phyloP scores from a whole-genome alignment of 2,888 invertebrate species.

The Agonopterix arenella region DNA sequence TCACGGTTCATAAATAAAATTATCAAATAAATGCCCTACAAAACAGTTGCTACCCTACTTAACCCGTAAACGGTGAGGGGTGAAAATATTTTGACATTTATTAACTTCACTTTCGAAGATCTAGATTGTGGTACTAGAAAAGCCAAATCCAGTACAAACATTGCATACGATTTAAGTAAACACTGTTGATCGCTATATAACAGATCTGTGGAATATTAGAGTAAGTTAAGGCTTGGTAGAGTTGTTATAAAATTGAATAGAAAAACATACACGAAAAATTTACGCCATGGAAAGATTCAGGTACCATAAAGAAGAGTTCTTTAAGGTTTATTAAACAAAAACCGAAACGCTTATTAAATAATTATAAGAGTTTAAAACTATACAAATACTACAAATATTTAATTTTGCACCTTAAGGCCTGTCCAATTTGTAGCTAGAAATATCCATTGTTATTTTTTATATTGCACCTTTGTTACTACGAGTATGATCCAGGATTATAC shows the following conservation, averaged over 20 bases:
- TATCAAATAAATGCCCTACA: conserved; percentile 49
- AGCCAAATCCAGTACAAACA: conserved; percentile 2
- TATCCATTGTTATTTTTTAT: no score
- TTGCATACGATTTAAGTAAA: not conserved
- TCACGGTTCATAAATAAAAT: conserved; percentile 73
- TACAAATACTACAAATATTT: no score
- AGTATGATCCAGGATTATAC: no score
- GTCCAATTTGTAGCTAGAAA: no score
- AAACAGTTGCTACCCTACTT: conserved; percentile 55
- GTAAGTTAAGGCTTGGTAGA: not conserved
- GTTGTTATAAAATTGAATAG: not conserved
- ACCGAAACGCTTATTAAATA: no score
- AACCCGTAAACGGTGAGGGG: conserved; percentile 53
- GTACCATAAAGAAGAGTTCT: no score
- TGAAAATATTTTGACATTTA: conserved; percentile 68
- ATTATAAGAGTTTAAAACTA: no score
- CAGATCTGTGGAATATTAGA: not conserved
- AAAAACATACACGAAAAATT: no score
- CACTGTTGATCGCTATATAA: no score
- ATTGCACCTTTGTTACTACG: no score
- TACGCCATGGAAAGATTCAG: not conserved
- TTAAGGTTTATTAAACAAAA: no score
- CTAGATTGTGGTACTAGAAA: conserved; percentile 17
- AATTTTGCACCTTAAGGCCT: no score
- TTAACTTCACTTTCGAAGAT: conserved; percentile 20